A percentile compares a stretch with the other conserved stretches of the same genome.
Evolutionary conservation across 1,140 invertebrate species (phyloP).

Genomic region (Atta cephalotes): DNA sequence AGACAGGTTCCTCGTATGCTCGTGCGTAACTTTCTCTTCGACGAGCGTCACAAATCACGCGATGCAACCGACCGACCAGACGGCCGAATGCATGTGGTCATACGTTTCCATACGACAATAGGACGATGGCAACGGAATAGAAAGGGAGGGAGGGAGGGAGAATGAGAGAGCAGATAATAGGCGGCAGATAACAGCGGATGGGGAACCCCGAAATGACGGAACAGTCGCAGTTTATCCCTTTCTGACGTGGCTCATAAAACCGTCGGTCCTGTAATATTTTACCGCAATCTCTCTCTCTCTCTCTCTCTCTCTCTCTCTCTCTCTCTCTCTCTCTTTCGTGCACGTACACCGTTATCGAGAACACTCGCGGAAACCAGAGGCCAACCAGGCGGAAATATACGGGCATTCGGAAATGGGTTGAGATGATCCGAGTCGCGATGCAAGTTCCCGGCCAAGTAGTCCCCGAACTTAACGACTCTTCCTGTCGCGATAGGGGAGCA

Average conservation of each 20-base stretch:
- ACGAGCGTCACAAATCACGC: constrained; percentile 60
- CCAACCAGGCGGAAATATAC: constrained; percentile 54
- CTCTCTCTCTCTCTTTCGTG: not conserved
- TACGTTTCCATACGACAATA: constrained; percentile 62
- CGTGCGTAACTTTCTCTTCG: constrained; percentile 58
- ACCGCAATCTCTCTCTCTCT: constrained; percentile 42
- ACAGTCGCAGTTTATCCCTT: constrained; percentile 59
- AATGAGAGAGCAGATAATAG: constrained; percentile 51
- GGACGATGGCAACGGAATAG: constrained; percentile 40
- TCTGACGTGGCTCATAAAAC: constrained; percentile 62
- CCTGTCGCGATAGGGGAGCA: not conserved
- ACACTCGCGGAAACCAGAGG: constrained; percentile 53
- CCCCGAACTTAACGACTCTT: constrained; percentile 46
- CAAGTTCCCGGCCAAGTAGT: not conserved
- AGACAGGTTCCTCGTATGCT: constrained; percentile 29
- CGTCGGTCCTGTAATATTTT: constrained; percentile 63
- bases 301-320: not conserved
- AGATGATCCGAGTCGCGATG: constrained; percentile 47
- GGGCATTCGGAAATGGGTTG: constrained; percentile 36
- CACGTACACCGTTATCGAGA: constrained; percentile 45
- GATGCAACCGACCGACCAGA: constrained; percentile 15
- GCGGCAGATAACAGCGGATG: constrained; percentile 65
- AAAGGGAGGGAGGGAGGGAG: not conserved
- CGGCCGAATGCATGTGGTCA: constrained; percentile 36
- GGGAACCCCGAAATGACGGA: constrained; percentile 65